Base-by-base conservation (phyloP, 2,888 invertebrate genomes). In the Hirtodrosophila cameraria region DNA sequence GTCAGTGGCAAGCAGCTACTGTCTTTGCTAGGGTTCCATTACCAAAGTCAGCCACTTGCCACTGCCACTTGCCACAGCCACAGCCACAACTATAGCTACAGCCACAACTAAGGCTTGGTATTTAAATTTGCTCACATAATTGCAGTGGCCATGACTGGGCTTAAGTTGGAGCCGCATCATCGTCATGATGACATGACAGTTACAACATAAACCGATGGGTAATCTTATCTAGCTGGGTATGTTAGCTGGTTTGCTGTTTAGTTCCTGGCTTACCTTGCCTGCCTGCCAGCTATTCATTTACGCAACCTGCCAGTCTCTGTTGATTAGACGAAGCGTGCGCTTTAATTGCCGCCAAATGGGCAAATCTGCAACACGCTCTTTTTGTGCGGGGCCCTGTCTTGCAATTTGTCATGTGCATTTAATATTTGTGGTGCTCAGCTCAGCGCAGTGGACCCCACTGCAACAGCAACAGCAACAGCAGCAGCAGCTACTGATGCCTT, bases 51-150 rank as follows among this genome's bases (percentile, higher is more conserved):
- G n/a, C n/a, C n/a, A n/a, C n/a, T n/a, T n/a, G 42, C 49, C 38
- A 68, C 38, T 30, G 23, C 49, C 25, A 31, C 45, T 41, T 53
- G 49, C 50, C 46, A 46, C 45, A 49, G 63, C 48, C 50, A 63
- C 58, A 50, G 39, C 20, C 62, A 36, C 27, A 52, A 43, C 23
- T 45, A 13, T 48, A 33, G 30, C 20, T 11, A 3, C 30, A 13
- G 1, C 31, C 8, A 2, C 64, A 54, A 12, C 43, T 42, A 28
- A 49, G 33, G 41, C 46, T 64, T 63, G 88, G 86, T 78, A 88
- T 86, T 88, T 86, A 88, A 86, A 86, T 86, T 88, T 86, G 87
- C 73, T 71, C 86, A 82, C 71, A 79, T 88, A 87, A 86, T 86
- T 87, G 73, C 75, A 59, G 53, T 65, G 70, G 65, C 72, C 69